A percentile compares a stretch with the other conserved stretches of the same genome.
phyloP scores from a whole-genome alignment of 2,888 invertebrate genomes.

The Cephalotes varians region DNA sequence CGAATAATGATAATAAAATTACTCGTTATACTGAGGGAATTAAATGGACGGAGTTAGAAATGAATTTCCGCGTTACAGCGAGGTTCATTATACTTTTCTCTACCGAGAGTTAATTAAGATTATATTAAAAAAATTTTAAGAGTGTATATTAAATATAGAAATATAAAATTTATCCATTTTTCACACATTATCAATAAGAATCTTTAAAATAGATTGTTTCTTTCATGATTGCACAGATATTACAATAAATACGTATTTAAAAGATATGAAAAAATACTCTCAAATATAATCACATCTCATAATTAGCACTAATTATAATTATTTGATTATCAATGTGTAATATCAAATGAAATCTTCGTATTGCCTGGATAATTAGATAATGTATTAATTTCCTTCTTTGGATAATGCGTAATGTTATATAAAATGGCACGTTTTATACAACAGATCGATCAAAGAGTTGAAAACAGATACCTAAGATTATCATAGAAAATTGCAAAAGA shows the following conservation, averaged over 20 bases:
- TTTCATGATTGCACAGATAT: constrained; percentile 39
- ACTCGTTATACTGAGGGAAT: background rate
- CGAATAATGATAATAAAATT: constrained; percentile 18
- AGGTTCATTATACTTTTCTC: background rate
- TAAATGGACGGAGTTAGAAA: constrained; percentile 28
- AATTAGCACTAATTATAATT: background rate
- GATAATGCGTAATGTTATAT: constrained; percentile 13
- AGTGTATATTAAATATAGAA: background rate
- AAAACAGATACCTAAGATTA: background rate
- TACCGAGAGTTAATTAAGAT: background rate
- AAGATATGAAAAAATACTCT: background rate
- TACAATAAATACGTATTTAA: constrained; percentile 7
- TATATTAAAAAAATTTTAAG: background rate
- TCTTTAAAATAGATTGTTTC: background rate
- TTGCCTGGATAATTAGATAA: constrained; percentile 9
- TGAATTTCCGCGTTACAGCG: background rate
- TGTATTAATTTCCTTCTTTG: constrained; percentile 9
- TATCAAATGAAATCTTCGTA: constrained; percentile 18
- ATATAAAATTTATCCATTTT: constrained; percentile 27
- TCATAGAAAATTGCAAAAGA: constrained; percentile 7
- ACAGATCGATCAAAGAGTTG: background rate
- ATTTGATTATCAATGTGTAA: background rate
- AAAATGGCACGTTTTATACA: constrained; percentile 19
- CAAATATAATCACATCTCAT: background rate
- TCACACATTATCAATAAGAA: constrained; percentile 5